Conservation (phyloP, 2,888 invertebrate genomes). For the Euclidia mi region DNA sequence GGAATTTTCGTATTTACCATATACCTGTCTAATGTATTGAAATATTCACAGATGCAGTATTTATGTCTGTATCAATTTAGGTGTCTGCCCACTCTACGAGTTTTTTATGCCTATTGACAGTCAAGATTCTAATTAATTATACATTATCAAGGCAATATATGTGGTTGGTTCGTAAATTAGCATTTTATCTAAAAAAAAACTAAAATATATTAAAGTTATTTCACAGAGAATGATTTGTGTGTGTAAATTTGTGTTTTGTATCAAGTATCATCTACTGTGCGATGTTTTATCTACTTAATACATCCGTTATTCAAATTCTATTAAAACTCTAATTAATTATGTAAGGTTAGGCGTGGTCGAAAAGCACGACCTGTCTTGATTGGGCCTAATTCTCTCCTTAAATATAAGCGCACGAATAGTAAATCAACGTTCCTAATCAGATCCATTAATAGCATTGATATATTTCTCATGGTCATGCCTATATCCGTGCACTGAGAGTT, state of each 20-base stretch:
- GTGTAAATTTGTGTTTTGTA: conserved; percentile 11
- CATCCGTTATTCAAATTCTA: conserved; percentile 33
- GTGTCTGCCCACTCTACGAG: conserved; percentile 26
- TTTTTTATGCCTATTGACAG: conserved; percentile 20
- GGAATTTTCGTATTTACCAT: conserved; percentile 22
- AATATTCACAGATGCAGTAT: conserved; percentile 37
- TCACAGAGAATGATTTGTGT: conserved; percentile 22
- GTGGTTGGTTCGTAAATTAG: conserved; percentile 19
- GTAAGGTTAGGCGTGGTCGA: conserved; percentile 12
- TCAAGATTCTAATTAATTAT: conserved; percentile 30
- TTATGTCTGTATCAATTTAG: conserved; percentile 49
- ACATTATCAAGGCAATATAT: conserved; percentile 23
- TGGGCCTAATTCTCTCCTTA: background rate
- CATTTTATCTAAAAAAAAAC: conserved; percentile 25
- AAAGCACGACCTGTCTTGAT: conserved; percentile 9
- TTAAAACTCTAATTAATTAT: conserved; percentile 22
- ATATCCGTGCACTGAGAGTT: too few species aligned
- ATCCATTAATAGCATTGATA: background rate
- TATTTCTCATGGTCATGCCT: too few species aligned
- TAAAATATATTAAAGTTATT: conserved; percentile 17
- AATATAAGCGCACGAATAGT: background rate
- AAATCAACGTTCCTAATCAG: conserved; percentile 5
- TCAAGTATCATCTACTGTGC: conserved; percentile 1
- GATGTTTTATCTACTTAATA: conserved; percentile 14
- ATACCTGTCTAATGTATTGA: conserved; percentile 28